Base-by-base conservation (phyloP, 2,797 vertebrate genomes). In the Sebastes elongatus region DNA sequence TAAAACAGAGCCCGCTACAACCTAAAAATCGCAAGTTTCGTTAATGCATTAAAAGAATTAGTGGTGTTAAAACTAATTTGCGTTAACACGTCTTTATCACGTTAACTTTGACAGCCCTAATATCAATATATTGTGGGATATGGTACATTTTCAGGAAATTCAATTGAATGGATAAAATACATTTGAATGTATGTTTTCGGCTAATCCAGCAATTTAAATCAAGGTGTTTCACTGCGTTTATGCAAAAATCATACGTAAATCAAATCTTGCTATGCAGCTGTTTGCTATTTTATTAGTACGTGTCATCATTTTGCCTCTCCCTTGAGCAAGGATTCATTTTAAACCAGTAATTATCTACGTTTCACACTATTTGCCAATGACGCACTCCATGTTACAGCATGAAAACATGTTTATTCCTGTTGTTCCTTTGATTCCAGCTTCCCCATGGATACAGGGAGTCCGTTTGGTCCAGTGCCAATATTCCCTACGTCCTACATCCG, bases 371-470 rank as follows among this genome's bases (percentile, higher is more conserved):
- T 38, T 23, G 2, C 22, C 1, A 42, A 6, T 16, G 20, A 55
- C 8, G 1, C 3, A 2, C 25, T 60, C 52, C 56, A 30, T 25
- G 6, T 33, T 7, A 46, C 3, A 49, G 32, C 42, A 71, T 25
- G n/a, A 33, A 70, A 78, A 74, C 81, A 23, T 22, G 78, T 85
- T 73, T 33, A 18, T 76, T 78, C 74, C 23, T 28, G 8, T 53
- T 10, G 68, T 16, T 68, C 13, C 66, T 32, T 52, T 30, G 38
- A 42, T 5, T 62, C 2, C 8, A 20, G 25, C 42, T 20, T 49
- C 14, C 16, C 18, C 42, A 7, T 7, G 27, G 18, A 28, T 11
- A 22, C 18, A 52, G 32, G 2, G 56, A 35, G 14, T n/a, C 55
- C 3, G 56, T 53, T 78, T 64, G 60, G 38, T 61, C 46, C 0